A percentile compares a stretch with the other conserved stretches of the same genome.
phyloP scores from a whole-genome alignment of 2,888 invertebrate species.

The Copidosoma aretas region DNA sequence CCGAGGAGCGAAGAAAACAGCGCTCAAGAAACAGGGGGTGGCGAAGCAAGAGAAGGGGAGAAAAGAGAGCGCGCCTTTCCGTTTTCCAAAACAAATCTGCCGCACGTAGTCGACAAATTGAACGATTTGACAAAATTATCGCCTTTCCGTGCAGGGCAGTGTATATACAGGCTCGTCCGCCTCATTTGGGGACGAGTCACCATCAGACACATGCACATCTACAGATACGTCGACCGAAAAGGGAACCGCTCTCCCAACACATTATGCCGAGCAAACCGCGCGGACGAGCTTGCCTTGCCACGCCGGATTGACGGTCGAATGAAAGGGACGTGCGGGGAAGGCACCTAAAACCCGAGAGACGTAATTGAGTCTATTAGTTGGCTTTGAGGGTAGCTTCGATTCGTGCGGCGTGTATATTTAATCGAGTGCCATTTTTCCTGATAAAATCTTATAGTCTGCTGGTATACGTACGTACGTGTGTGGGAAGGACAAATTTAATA shows the following conservation, averaged over 20 bases:
- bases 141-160: constrained; percentile 26
- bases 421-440: background rate
- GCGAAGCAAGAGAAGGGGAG: background rate
- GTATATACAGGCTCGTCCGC: constrained; percentile 22
- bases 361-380: constrained; percentile 47
- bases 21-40: background rate
- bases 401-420: constrained; percentile 3
- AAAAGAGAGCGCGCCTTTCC: background rate
- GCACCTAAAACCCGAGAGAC: constrained; percentile 18
- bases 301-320: too few species aligned
- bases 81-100: constrained; percentile 35
- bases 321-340: constrained; percentile 7
- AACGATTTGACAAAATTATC: constrained; percentile 48
- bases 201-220: background rate
- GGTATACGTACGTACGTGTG: background rate
- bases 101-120: constrained; percentile 43
- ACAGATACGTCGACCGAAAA: background rate
- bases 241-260: constrained; percentile 2
- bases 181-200: constrained; percentile 33
- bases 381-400: constrained; percentile 19
- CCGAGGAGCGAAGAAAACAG: too few species aligned
- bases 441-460: background rate
- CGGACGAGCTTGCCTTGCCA: background rate
- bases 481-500: background rate
- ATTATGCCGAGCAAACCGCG: background rate